These are phyloP conservation scores for Zaprionus obscuricornis DNA, from an alignment of 2,888 invertebrate species.

Conservation along the genomic window DNA sequence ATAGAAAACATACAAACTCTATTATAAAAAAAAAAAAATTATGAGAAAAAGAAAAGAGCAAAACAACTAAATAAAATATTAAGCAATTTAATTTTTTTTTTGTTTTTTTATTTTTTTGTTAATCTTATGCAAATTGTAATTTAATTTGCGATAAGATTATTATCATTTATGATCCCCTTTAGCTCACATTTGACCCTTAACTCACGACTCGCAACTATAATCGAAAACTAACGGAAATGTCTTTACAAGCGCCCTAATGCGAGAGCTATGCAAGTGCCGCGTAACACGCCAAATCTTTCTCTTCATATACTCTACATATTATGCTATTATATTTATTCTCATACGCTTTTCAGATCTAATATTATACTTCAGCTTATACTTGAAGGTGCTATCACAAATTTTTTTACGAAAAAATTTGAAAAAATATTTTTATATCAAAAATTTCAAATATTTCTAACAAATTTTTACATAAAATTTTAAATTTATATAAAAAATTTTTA, in stretches of 20 bases:
- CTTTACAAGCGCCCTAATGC: conserved; percentile 51
- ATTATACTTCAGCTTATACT: too few species aligned
- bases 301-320: too few species aligned
- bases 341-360: too few species aligned
- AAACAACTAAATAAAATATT: too few species aligned
- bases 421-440: too few species aligned
- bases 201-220: conserved; percentile 18
- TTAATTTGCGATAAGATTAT: conserved; percentile 28
- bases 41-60: too few species aligned
- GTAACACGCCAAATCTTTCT: conserved; percentile 38
- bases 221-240: conserved; percentile 59
- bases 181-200: conserved; percentile 13
- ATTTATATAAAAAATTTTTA: too few species aligned
- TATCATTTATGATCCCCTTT: conserved; percentile 2
- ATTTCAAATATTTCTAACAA: too few species aligned
- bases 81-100: conserved; percentile 38
- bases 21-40: conserved; percentile 20
- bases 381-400: too few species aligned
- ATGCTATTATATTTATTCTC: too few species aligned
- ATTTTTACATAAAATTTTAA: too few species aligned
- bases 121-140: conserved; percentile 31
- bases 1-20: neutral
- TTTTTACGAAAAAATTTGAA: too few species aligned
- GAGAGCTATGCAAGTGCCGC: conserved; percentile 16
- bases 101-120: neutral